Base-by-base conservation (phyloP, 1,140 invertebrate species). In the Drosophila asahinai region DNA sequence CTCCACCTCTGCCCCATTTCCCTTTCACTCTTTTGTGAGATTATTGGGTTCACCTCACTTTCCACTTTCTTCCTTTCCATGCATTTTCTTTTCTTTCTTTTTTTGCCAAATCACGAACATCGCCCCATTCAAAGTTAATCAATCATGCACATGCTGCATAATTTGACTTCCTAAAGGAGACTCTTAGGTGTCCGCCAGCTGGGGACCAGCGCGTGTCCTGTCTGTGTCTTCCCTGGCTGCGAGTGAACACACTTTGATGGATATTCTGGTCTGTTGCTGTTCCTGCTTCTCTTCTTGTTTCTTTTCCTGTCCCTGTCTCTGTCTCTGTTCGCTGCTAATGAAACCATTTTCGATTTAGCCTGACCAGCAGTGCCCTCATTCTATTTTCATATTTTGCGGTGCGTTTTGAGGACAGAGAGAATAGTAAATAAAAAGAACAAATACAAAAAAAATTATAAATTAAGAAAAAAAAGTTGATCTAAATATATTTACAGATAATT, bases 51-150 rank as follows among this genome's bases (percentile, higher is more conserved):
- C 54, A 45, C 38, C 73, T 75, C 60, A 66, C 30, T 64, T 40
- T 30, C 38, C 62, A 67, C 58, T 63, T 58, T 73, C 52, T 36
- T 55, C 43, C 48, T 40, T 40, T 72, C 17, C 33, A 42, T 45
- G 36, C 57, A 40, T 67, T 42, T 64, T 38, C 2, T 30, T 45
- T 52, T 51, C 58, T 25, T 25, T 70, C 63, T 72, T 65, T 57
- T 73, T 61, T 52, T 67, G 74, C 54, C 57, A 81, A 86, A 86
- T 86, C 83, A 86, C 78, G 80, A 76, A 86, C 68, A 74, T 78
- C 78, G 78, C 61, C 75, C 77, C 55, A 61, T 74, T 73, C 70
- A 80, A 83, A 78, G 77, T 90, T 89, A 87, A 87, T 87, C 84
- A 87, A 87, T 87, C 84, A 87, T 89, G 81, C 77, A 89, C 70